phyloP scores from a whole-genome alignment of 2,888 invertebrate genomes.

The Platerodrilus igneus region DNA sequence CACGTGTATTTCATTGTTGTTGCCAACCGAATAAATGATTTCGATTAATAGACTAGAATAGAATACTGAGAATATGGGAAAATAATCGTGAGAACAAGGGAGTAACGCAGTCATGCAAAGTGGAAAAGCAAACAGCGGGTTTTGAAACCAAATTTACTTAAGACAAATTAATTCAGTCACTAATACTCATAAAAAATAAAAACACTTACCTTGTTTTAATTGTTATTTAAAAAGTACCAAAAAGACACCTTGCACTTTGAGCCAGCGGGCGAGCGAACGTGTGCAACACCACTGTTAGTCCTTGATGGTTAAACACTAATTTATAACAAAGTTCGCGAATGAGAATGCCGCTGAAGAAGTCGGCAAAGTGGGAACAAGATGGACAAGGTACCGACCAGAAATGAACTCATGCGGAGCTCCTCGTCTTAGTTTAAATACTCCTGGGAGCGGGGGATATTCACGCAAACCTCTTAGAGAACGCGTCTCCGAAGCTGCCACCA shows the following conservation, averaged over 20 bases:
- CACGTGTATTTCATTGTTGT: too few relatives aligned
- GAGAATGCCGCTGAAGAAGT: conserved; percentile 21
- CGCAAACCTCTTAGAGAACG: conserved; percentile 59
- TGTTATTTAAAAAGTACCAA: conserved; percentile 12
- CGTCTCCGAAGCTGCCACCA: conserved; percentile 57
- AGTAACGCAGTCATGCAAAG: conserved; percentile 44
- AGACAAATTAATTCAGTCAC: too few relatives aligned
- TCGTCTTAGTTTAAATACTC: conserved; percentile 59
- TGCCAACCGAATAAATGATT: conserved; percentile 15
- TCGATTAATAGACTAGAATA: too few relatives aligned
- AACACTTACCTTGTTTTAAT: conserved; percentile 17
- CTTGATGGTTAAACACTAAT: conserved; percentile 16
- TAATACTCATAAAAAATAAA: conserved; percentile 9
- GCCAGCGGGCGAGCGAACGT: too few relatives aligned
- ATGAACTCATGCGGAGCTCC: conserved; percentile 57
- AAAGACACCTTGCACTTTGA: conserved; percentile 12
- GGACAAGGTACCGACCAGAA: conserved; percentile 49
- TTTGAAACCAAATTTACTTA: too few relatives aligned
- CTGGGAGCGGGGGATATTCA: conserved; percentile 54
- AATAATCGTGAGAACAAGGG: conserved; percentile 24
- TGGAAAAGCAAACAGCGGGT: conserved; percentile 47
- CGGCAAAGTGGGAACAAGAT: conserved; percentile 26
- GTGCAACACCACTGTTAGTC: conserved; percentile 18
- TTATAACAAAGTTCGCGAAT: conserved; percentile 20
- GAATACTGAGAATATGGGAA: conserved; percentile 13